These are phyloP conservation scores for Macrotus californicus DNA, from an alignment of 2,113 vertebrate genomes.

Conservation along the genomic window DNA sequence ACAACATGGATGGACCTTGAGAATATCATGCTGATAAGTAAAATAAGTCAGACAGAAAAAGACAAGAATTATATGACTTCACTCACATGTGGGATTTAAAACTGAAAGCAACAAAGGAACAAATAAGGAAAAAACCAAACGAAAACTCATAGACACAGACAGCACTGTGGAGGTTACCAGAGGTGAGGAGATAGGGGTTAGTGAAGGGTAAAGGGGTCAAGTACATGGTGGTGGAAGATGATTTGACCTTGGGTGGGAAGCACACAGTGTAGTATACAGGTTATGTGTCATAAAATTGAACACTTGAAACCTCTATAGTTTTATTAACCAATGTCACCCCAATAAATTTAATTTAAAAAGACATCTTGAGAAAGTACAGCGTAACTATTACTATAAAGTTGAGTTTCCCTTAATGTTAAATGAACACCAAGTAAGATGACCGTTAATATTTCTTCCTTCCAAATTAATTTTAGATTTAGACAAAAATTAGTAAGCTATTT, in stretches of 20 bases:
- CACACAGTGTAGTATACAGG: neutral
- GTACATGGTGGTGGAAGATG: neutral
- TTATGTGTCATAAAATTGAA: neutral
- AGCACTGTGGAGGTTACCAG: neutral
- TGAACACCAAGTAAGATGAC: neutral
- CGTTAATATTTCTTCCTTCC: conserved; percentile 5
- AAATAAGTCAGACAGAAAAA: neutral
- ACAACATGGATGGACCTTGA: neutral
- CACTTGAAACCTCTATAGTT: neutral
- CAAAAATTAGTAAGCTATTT: neutral
- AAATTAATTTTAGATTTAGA: conserved; percentile 40
- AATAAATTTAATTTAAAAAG: neutral
- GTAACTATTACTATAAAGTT: neutral
- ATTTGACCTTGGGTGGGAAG: neutral
- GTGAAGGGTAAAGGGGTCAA: neutral
- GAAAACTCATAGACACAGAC: neutral
- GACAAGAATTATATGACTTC: neutral
- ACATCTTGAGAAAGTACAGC: conserved; percentile 5
- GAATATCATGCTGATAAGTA: neutral
- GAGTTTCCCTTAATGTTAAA: conserved; percentile 14
- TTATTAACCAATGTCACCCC: neutral
- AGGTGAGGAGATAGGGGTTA: neutral
- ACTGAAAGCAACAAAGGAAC: neutral
- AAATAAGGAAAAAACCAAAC: neutral
- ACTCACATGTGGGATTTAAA: neutral